Percentiles rank a stretch among this genome's conserved stretches.
These are phyloP conservation scores for Eulacestoma nigropectus DNA, from an alignment of 2,113 vertebrate genomes.

Conservation along the genomic window DNA sequence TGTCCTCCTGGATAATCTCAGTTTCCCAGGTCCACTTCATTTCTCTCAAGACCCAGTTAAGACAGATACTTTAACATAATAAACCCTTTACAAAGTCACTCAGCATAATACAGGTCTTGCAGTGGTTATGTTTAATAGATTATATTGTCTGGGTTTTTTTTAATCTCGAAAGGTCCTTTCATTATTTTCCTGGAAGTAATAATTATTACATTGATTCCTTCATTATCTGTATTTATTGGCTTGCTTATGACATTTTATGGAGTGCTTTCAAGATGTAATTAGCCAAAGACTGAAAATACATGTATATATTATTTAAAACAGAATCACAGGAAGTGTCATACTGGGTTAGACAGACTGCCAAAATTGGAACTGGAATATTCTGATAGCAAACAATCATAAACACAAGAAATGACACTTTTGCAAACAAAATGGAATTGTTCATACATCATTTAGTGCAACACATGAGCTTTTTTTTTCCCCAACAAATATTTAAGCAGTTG, in stretches of 20 bases:
- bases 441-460: background rate
- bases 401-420: background rate
- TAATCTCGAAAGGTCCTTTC: background rate
- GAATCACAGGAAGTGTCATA: background rate
- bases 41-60: background rate
- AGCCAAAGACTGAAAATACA: background rate
- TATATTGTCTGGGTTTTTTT: background rate
- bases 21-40: background rate
- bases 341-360: background rate
- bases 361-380: background rate
- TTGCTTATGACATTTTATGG: background rate
- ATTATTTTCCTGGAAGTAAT: background rate
- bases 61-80: background rate
- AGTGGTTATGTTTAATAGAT: background rate
- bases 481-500: background rate
- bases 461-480: accelerated
- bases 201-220: background rate
- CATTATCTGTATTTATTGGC: background rate
- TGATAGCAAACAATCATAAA: background rate
- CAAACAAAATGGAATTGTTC: background rate
- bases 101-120: background rate
- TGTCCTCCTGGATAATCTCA: background rate
- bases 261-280: background rate
- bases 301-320: background rate
- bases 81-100: background rate